phyloP scores from a whole-genome alignment of 2,888 invertebrate genomes.

The Euzophera pinguis region DNA sequence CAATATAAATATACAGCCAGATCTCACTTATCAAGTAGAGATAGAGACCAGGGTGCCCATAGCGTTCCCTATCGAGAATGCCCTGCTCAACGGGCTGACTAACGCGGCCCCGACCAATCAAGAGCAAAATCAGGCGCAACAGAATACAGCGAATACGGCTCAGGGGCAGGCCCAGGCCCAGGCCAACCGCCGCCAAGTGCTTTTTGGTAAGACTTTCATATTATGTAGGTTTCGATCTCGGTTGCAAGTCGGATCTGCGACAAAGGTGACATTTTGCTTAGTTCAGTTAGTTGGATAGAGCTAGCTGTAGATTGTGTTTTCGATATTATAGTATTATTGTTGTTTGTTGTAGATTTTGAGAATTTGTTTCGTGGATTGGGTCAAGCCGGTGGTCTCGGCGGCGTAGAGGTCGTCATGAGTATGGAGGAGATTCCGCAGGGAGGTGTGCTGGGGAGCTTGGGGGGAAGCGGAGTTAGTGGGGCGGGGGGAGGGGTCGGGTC shows the following conservation, averaged over 20 bases:
- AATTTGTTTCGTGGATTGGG: conserved; percentile 48
- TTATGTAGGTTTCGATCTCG: conserved; percentile 7
- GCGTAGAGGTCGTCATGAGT: conserved; percentile 59
- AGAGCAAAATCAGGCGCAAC: conserved; percentile 18
- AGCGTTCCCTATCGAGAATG: conserved; percentile 46
- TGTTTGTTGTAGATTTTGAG: conserved; percentile 49
- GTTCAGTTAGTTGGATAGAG: not conserved
- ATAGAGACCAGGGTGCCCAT: conserved; percentile 56
- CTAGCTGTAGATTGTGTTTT: conserved; percentile 10
- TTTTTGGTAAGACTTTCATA: conserved; percentile 39
- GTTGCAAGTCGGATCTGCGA: conserved; percentile 9
- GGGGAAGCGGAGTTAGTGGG: not conserved
- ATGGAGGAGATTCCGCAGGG: conserved; percentile 54
- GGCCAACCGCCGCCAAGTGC: conserved; percentile 38
- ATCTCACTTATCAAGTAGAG: conserved; percentile 55
- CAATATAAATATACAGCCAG: conserved; percentile 42
- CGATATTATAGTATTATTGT: conserved; percentile 2
- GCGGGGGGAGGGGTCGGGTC: conserved; percentile 19
- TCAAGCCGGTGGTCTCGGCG: conserved; percentile 38
- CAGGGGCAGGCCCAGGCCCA: conserved; percentile 26
- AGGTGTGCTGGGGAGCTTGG: conserved; percentile 24
- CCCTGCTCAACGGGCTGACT: conserved; percentile 36
- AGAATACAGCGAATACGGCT: not conserved
- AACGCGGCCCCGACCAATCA: conserved; percentile 19
- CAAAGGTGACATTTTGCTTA: conserved; percentile 13